A percentile compares a stretch with the other conserved stretches of the same genome.
These are phyloP conservation scores for Borostomias antarcticus DNA, from an alignment of 2,797 vertebrate genomes.

Conservation along the genomic window DNA sequence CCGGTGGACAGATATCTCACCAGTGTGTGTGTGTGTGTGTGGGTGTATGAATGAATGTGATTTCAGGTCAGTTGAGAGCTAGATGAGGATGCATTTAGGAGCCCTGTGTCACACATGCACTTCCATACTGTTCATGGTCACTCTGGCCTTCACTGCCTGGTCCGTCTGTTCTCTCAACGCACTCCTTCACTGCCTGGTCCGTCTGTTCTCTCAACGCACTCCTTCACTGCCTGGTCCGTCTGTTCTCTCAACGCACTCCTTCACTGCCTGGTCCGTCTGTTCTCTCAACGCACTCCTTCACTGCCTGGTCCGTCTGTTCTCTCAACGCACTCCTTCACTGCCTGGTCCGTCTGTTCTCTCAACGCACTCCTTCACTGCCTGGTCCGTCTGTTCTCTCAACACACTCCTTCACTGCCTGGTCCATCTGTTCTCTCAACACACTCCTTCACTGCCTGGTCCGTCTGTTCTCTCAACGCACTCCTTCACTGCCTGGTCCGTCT, in stretches of 20 bases:
- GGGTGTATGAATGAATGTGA: conserved; percentile 62
- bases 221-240: conserved; percentile 66
- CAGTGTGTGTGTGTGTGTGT: conserved; percentile 47
- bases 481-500: conserved; percentile 64
- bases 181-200: no score
- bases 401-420: conserved; percentile 70
- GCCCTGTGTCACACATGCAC: conserved; percentile 78
- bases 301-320: conserved; percentile 50
- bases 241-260: conserved; percentile 53
- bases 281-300: conserved; percentile 66
- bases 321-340: conserved; percentile 70
- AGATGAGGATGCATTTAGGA: conserved; percentile 68
- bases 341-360: conserved; percentile 45
- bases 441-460: conserved; percentile 68
- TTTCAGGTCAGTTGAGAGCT: conserved; percentile 79
- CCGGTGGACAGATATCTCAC: conserved; percentile 76
- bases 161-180: conserved; percentile 38
- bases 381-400: conserved; percentile 38
- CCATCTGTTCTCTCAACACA: conserved; percentile 34
- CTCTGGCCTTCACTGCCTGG: conserved; percentile 71
- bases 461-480: conserved; percentile 39
- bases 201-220: conserved; percentile 10
- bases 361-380: conserved; percentile 73
- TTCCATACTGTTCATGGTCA: conserved; percentile 73
- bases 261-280: conserved; percentile 60